Evolutionary conservation across 2,888 invertebrate genomes (phyloP).

Genomic region (Phaonia tiefii): DNA sequence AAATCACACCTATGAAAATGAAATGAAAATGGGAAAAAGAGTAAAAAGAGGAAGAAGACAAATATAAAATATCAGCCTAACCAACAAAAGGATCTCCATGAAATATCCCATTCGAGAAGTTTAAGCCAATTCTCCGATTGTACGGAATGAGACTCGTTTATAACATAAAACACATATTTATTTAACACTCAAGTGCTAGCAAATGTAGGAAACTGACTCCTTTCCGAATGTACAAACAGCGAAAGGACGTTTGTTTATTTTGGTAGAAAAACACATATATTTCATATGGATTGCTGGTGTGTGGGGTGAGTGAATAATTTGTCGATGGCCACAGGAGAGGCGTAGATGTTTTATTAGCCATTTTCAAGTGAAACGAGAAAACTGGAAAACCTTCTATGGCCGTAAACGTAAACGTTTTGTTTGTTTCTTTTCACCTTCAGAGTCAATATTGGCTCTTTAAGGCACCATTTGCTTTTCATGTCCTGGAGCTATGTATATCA

Average conservation of each 20-base stretch:
- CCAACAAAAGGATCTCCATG: neutral
- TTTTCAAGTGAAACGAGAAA: too few species aligned
- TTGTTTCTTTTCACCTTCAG: neutral
- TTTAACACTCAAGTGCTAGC: too few species aligned
- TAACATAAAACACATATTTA: too few species aligned
- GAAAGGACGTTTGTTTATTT: neutral
- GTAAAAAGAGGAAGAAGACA: neutral
- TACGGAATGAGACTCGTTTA: too few species aligned
- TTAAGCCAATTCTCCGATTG: too few species aligned
- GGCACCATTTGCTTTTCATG: conserved; percentile 1
- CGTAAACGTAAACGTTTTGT: neutral
- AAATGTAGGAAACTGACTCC: too few species aligned
- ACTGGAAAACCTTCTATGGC: neutral
- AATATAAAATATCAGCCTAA: neutral
- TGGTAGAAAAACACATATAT: conserved; percentile 1
- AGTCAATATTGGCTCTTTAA: conserved; percentile 1
- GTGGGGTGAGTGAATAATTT: neutral
- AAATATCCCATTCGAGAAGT: too few species aligned
- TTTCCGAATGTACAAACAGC: neutral
- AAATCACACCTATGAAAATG: conserved; percentile 14
- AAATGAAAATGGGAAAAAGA: conserved; percentile 15
- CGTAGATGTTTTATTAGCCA: conserved; percentile 12
- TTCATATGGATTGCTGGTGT: neutral
- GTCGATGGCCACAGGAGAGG: neutral
- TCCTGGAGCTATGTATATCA: conserved; percentile 21